Evolutionary conservation across 64 coral and sea anemone species (phyloP), one percentile per base, ranked within the genome.

Genomic region (Porites australiensis): DNA sequence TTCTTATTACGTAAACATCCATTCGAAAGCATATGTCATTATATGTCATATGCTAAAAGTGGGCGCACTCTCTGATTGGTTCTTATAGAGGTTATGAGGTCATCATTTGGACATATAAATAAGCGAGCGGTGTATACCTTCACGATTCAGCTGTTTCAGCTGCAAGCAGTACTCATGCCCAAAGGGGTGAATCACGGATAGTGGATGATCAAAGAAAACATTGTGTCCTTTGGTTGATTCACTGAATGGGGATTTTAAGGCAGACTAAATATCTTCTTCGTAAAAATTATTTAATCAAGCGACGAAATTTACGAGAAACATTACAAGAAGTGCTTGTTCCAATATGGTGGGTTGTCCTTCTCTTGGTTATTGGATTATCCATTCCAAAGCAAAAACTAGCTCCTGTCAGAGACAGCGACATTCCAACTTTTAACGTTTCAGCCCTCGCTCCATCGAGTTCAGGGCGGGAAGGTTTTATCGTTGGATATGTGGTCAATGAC

Each of bases 241-340:
- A 37, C 27, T 37, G 72, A 8, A 97, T 97, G 95, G 91, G 88
- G 46, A 27, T 97, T 60, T 43, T 90, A 67, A 82, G 54, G 16
- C 95, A 97, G 91, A 97, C 92, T 1, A 90, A 90, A 65, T 93
- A 70, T 71, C 88, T 97, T 44, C 46, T 97, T n/a, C 60, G 64
- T 4, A 94, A 97, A 78, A 97, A 97, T 64, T 94, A 88, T 22
- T 82, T 82, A 18, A 88, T 91, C 68, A 97, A 97, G 74, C 84
- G 82, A 14, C 82, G 95, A 75, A 89, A 97, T 46, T 81, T 88
- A 47, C 90, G 87, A 58, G 79, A 93, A 73, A 97, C 95, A 16
- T 27, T 97, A 22, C 95, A 97, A 91, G 95, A 97, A 66, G 60
- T 97, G 53, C 72, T 97, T 2, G 86, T 94, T 37, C 95, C 95